Conservation (phyloP, 2,888 invertebrate genomes). For the Venusia cambrica region DNA sequence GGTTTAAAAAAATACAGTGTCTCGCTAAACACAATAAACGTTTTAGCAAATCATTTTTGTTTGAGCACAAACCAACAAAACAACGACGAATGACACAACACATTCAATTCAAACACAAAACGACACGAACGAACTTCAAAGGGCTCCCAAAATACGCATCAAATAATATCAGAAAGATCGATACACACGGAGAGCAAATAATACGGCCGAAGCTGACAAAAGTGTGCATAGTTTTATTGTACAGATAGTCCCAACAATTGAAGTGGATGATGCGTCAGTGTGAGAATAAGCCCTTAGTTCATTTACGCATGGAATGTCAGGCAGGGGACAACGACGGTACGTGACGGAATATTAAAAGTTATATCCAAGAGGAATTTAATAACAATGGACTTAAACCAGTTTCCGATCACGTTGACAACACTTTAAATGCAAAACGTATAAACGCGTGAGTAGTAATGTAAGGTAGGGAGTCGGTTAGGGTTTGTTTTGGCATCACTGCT, state of each 20-base stretch:
- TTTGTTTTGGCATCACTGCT: neutral
- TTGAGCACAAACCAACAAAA: slow-evolving; percentile 34
- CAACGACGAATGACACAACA: slow-evolving; percentile 45
- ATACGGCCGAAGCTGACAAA: slow-evolving; percentile 2
- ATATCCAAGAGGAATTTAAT: slow-evolving; percentile 39
- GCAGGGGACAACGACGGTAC: slow-evolving; percentile 33
- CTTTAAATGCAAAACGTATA: slow-evolving; percentile 34
- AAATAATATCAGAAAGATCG: slow-evolving; percentile 19
- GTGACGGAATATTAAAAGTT: slow-evolving; percentile 43
- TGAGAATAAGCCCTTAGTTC: slow-evolving; percentile 30
- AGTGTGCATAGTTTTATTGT: neutral
- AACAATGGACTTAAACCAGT: slow-evolving; percentile 39
- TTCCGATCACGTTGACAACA: slow-evolving; percentile 38
- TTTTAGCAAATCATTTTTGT: slow-evolving; percentile 48
- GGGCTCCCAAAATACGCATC: slow-evolving; percentile 39
- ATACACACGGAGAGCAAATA: slow-evolving; percentile 30
- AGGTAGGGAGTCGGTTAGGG: slow-evolving; percentile 7
- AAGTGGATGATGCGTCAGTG: slow-evolving; percentile 30
- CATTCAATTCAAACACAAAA: slow-evolving; percentile 39
- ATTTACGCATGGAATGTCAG: slow-evolving; percentile 34
- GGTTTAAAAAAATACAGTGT: slow-evolving; percentile 23
- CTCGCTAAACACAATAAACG: slow-evolving; percentile 29
- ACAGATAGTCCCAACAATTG: slow-evolving; percentile 7
- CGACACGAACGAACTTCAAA: slow-evolving; percentile 51
- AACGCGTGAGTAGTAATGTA: slow-evolving; percentile 29